These are phyloP conservation scores for Cephonodes hylas DNA, from an alignment of 2,888 invertebrate species.

Conservation along the genomic window DNA sequence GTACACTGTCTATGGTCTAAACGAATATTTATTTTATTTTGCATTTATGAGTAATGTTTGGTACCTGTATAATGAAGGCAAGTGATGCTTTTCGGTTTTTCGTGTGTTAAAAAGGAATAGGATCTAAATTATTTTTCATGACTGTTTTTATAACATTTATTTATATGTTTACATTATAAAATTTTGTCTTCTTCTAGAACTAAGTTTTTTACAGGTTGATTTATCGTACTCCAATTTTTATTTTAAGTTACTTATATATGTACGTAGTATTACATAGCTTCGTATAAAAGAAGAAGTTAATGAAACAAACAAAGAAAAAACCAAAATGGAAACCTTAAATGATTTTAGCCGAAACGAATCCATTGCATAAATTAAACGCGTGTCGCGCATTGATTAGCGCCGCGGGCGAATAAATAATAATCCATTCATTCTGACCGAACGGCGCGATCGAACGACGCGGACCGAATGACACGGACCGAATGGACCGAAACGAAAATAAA, in stretches of 20 bases:
- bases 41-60: neutral
- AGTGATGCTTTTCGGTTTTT: neutral
- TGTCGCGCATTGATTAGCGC: slow-evolving; percentile 67
- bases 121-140: too few relatives aligned
- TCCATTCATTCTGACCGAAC: slow-evolving; percentile 49
- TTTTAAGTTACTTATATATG: too few relatives aligned
- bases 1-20: neutral
- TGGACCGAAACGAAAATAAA: slow-evolving; percentile 35
- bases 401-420: slow-evolving; percentile 68
- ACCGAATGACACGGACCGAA: slow-evolving; percentile 18
- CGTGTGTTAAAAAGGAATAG: neutral
- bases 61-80: neutral
- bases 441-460: slow-evolving; percentile 1
- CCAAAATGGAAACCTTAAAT: slow-evolving; percentile 13
- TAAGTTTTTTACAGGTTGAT: too few relatives aligned
- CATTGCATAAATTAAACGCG: slow-evolving; percentile 58
- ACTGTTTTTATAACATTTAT: too few relatives aligned
- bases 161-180: too few relatives aligned
- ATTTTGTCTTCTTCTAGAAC: too few relatives aligned
- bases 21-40: neutral
- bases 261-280: too few relatives aligned
- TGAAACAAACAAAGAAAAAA: slow-evolving; percentile 1
- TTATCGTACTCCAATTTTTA: too few relatives aligned
- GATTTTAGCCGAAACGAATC: slow-evolving; percentile 46
- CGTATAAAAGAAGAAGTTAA: neutral